phyloP scores from a whole-genome alignment of 2,797 vertebrate genomes.

The Orientallactaga sibirica region DNA sequence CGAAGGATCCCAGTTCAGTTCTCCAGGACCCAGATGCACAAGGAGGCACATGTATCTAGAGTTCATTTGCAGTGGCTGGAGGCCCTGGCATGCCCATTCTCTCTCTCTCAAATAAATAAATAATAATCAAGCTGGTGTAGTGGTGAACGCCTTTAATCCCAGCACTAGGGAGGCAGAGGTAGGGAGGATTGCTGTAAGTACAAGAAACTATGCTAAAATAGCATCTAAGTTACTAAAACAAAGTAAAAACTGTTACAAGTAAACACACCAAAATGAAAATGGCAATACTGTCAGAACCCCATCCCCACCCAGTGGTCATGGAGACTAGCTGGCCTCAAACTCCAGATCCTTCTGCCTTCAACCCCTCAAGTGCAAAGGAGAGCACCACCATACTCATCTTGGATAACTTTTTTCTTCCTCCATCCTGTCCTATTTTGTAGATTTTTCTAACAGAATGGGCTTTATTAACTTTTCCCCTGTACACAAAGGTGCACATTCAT shows the following conservation, averaged over 20 bases:
- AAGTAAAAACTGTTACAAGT: conserved; percentile 6
- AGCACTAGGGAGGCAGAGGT: background rate
- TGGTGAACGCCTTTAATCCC: background rate
- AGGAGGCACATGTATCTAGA: too few species aligned
- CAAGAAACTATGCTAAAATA: conserved; percentile 14
- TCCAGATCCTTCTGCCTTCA: background rate
- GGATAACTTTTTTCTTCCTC: conserved; percentile 34
- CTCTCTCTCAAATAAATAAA: too few species aligned
- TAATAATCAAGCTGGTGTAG: background rate
- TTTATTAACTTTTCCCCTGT: background rate
- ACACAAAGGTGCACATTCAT: background rate
- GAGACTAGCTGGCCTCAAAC: background rate
- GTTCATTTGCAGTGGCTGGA: too few species aligned
- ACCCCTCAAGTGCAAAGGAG: background rate
- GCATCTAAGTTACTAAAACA: conserved; percentile 29
- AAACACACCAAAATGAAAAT: conserved; percentile 60
- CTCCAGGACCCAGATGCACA: too few species aligned
- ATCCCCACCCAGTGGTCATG: background rate
- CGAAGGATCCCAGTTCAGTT: too few species aligned
- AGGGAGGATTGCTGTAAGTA: background rate
- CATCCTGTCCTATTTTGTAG: background rate
- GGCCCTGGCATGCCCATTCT: too few species aligned
- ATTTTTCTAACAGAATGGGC: conserved; percentile 33
- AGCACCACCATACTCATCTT: background rate
- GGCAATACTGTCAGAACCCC: background rate